phyloP scores from a whole-genome alignment of 2,113 vertebrate genomes.

The Sigmodon hispidus region DNA sequence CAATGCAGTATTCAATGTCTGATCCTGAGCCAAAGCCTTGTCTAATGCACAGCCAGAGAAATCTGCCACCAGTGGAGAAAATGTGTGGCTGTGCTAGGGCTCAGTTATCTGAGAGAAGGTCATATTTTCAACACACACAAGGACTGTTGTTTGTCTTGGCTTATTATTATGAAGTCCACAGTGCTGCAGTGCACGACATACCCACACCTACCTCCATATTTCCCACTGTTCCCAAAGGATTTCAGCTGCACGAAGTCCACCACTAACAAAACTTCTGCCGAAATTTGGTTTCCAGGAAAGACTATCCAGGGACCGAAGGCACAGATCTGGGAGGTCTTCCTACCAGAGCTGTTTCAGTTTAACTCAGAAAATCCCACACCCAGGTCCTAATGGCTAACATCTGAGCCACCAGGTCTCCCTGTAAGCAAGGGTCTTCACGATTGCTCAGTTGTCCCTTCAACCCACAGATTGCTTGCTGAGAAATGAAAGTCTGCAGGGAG shows the following conservation, averaged over 20 bases:
- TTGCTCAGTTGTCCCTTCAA: neutral
- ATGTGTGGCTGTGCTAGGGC: neutral
- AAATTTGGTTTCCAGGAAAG: conserved; percentile 26
- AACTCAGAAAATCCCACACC: conserved; percentile 41
- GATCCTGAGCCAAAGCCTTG: conserved; percentile 18
- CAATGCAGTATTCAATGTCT: neutral
- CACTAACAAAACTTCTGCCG: neutral
- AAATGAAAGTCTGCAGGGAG: conserved; percentile 62
- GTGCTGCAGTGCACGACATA: neutral
- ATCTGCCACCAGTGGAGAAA: neutral
- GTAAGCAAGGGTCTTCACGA: neutral
- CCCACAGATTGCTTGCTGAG: conserved; percentile 41
- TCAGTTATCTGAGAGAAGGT: neutral
- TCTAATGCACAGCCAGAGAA: conserved; percentile 39
- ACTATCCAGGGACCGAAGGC: conserved; percentile 20
- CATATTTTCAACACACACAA: neutral
- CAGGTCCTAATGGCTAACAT: conserved; percentile 63
- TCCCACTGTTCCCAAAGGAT: neutral
- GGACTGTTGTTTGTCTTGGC: conserved; percentile 38
- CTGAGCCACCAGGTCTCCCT: conserved; percentile 38
- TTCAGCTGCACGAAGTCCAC: neutral
- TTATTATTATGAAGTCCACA: conserved; percentile 25
- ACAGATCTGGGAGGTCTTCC: neutral
- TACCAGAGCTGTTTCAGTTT: conserved; percentile 57
- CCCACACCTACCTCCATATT: neutral